A percentile compares a stretch with the other conserved stretches of the same genome.
Conservation (phyloP, 2,888 invertebrate species). For the Patella caerulea region DNA sequence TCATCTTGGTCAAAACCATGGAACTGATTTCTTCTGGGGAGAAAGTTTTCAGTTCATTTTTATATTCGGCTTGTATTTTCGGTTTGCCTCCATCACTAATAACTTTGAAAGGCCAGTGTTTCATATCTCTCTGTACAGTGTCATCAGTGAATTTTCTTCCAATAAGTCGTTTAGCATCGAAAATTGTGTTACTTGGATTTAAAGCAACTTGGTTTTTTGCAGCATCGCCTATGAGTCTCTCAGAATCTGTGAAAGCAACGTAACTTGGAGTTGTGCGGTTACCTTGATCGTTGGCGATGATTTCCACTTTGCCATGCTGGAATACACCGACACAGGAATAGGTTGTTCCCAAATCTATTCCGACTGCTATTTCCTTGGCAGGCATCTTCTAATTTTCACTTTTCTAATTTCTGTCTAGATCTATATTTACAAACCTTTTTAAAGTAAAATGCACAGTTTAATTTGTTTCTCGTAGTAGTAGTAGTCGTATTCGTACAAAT, state of each 20-base stretch:
- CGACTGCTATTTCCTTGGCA: constrained; percentile 75
- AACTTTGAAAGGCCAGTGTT: constrained; percentile 64
- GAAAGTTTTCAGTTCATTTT: constrained; percentile 88
- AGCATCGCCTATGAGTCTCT: constrained; percentile 72
- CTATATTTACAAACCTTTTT: too few species aligned
- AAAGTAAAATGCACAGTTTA: too few species aligned
- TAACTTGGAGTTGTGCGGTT: constrained; percentile 82
- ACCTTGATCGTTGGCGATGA: constrained; percentile 75
- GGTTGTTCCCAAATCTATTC: constrained; percentile 90
- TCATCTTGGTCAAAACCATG: constrained; percentile 93
- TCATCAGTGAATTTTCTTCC: constrained; percentile 59
- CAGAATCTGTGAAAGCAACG: constrained; percentile 79
- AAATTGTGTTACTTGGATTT: constrained; percentile 83
- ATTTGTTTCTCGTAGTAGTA: too few species aligned
- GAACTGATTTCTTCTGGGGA: constrained; percentile 91
- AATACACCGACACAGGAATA: constrained; percentile 76
- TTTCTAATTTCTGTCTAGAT: too few species aligned
- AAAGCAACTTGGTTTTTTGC: constrained; percentile 74
- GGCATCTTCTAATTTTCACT: too few species aligned
- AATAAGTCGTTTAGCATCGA: constrained; percentile 68
- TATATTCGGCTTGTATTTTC: constrained; percentile 72
- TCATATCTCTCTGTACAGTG: constrained; percentile 60
- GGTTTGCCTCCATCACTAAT: constrained; percentile 54
- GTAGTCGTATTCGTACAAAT: too few species aligned
- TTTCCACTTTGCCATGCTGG: constrained; percentile 73